Evolutionary conservation across 2,113 vertebrate species (phyloP), one percentile per base, ranked within the genome.

Genomic region (Pseudopipra pipra): DNA sequence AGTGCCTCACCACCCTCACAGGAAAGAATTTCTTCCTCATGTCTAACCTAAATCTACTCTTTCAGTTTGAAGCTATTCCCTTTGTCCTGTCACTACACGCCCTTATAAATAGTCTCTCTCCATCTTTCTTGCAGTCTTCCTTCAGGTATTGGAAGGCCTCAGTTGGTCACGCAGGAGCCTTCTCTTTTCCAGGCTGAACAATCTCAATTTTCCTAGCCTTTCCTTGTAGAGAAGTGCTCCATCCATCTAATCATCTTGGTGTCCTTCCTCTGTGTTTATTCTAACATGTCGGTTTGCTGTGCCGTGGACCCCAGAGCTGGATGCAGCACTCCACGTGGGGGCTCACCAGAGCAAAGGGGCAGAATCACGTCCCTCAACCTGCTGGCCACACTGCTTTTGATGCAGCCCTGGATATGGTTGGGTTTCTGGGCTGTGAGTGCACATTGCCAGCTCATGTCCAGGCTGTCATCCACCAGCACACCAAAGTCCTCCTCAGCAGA

Each of bases 261-360:
- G 21, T 6, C 5, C 30, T 17, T 59, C 11, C 13, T 44, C 17
- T 77, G 19, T 19, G 22, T 10, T 5, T 14, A 5, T 5, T 70
- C 39, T 10, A 27, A 0, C 22, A 39, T 14, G 0, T 61, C 18
- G 19, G 2, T 20, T 46, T 56, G 31, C 13, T 25, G 24, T 51
- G 49, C 49, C 14, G 49, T 7, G 49, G 24, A 51, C 11, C 8
- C 13, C 49, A 51, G 49, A 51, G 24, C 49, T 25, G 49, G 47
- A 51, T 51, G 49, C 49, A 51, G 24, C 49, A 25, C 49, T 51
- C 24, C 49, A 25, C 24, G 49, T 51, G 24, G 12, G 24, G 24
- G 25, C 49, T 51, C 49, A 51, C 24, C 49, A 51, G 24, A 51
- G 4, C 24, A 25, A 24, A 51, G 49, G 24, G 49, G 13, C 49